Conservation (phyloP, 2,888 invertebrate species). For the Lacanobia wlatinum region DNA sequence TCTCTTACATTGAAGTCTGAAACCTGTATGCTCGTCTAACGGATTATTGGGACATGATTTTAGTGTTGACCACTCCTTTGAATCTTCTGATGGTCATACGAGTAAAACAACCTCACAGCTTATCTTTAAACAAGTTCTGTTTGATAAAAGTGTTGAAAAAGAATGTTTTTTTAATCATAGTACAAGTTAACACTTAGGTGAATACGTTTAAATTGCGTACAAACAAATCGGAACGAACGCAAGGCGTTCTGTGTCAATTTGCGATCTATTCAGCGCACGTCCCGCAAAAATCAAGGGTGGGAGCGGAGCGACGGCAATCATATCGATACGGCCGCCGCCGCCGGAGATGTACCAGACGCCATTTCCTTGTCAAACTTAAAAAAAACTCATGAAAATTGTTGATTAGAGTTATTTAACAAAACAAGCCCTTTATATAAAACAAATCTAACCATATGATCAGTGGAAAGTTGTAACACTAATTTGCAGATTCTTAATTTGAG, state of each 20-base stretch:
- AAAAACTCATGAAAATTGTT: neutral
- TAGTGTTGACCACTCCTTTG: neutral
- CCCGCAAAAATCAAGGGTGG: slow-evolving; percentile 76
- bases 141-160: slow-evolving; percentile 34
- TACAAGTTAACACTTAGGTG: slow-evolving; percentile 75
- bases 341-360: neutral
- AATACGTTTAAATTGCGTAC: slow-evolving; percentile 83
- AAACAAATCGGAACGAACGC: slow-evolving; percentile 84
- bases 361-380: neutral
- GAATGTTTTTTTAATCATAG: slow-evolving; percentile 52
- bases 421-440: neutral
- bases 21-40: slow-evolving; percentile 25
- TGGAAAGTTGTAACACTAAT: too few species aligned
- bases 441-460: too few species aligned
- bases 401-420: neutral
- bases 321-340: slow-evolving; percentile 58
- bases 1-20: slow-evolving; percentile 41
- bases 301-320: slow-evolving; percentile 36
- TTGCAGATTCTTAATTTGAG: too few species aligned
- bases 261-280: slow-evolving; percentile 81
- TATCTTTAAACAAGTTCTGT: slow-evolving; percentile 25
- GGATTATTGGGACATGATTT: slow-evolving; percentile 18
- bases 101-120: neutral
- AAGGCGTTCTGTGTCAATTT: slow-evolving; percentile 85
- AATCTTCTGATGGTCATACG: neutral